Evolutionary conservation across 2,113 vertebrate genomes (phyloP), one percentile per base, ranked within the genome.

Genomic region (Morphnarchus princeps): DNA sequence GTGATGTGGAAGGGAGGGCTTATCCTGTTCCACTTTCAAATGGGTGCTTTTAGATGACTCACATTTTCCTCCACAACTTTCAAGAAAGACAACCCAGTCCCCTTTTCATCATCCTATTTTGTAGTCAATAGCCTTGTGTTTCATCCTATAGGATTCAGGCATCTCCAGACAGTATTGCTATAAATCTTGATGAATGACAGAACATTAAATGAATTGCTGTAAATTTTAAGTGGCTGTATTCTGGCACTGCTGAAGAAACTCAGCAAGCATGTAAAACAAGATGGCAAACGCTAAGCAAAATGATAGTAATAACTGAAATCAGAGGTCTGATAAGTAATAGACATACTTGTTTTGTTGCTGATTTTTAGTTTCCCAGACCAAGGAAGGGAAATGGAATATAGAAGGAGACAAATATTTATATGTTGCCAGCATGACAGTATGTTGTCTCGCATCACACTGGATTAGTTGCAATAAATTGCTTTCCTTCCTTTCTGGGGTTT

Each of bases 161-260:
- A 78, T 87, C 63, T 97, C 73, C 29, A 32, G 81, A 93, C 71
- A 94, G 77, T 78, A 62, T 43, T 85, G 38, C 13, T 89, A 74
- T 95, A 97, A 97, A 88, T 96, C 88, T 86, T 87, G 71, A 93
- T 91, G 47, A 58, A 62, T 93, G 92, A 92, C 81, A 95, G 85
- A 94, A 42, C 61, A 86, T 78, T 92, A 95, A 96, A 92, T 96
- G 90, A 97, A 97, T 95, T 96, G 93, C 74, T 92, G 93, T 96
- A 98, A 97, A 96, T 98, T 97, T 92, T 96, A 82, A 97, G 57
- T 78, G 57, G 26, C 21, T 96, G 54, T 67, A 78, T 94, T 97
- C 77, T 97, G 70, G 32, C 26, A 94, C 40, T 10, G n/a, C 66
- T 87, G 79, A 59, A 81, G 87, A 92, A 91, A 87, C 31, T 49